Base-by-base conservation (phyloP, 2,797 vertebrate genomes). In the Semaprochilodus insignis region DNA sequence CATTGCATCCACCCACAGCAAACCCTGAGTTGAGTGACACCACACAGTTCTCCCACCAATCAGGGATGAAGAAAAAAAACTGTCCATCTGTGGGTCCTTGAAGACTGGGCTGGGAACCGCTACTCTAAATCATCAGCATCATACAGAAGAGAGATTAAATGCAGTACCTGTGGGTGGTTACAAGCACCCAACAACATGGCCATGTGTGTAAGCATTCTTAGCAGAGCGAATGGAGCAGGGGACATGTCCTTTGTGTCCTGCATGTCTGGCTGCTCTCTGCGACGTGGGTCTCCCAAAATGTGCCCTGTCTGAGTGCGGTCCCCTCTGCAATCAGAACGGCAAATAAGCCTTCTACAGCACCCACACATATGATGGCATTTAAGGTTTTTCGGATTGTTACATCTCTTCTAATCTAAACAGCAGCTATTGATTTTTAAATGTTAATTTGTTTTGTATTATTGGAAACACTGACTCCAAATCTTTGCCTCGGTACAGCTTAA, bases 221-320 rank as follows among this genome's bases (percentile, higher is more conserved):
- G 72, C 23, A 97, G 81, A 52, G 92, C 69, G 51, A 97, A 97
- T 77, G 90, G 94, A 51, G 91, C 91, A 0, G 95, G 95, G 14
- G 97, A 89, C 85, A 97, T 85, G 78, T 85, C 83, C 81, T 98
- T 94, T 31, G 98, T 97, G 72, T 96, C 95, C 60, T 88, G 69
- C 84, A 94, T 93, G 31, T 84, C 90, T 0, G 90, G 72, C 3
- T 90, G 92, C 88, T 81, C 92, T 10, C 95, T 93, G 6, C 90
- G 90, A 0, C 17, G 0, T 0, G 94, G 88, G 15, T 88, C 63
- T 2, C 97, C 97, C 0, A 99, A 93, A 63, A 99, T 73, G 3
- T 99, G 98, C 69, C 98, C 98, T 0, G 83, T 92, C 78, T 96
- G 95, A 16, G 97, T 98, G 75, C 95, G 96, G 88, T 99, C 98